These are phyloP conservation scores for Prostheceraeus crozeri DNA, from an alignment of 2,888 invertebrate genomes.

Conservation along the genomic window DNA sequence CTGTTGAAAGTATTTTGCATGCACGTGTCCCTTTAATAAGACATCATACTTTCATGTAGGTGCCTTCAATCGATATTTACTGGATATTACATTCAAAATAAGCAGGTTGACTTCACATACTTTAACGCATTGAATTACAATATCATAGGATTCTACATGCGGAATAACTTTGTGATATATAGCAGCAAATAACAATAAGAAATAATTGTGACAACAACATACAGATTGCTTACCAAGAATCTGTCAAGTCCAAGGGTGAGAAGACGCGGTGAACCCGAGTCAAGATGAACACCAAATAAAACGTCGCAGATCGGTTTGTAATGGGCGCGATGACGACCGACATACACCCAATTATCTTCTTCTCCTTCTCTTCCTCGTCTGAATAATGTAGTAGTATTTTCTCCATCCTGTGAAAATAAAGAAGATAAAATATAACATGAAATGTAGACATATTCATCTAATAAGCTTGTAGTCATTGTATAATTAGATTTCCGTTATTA, in stretches of 20 bases:
- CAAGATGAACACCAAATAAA: slow-evolving; percentile 53
- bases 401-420: slow-evolving; percentile 56
- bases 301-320: slow-evolving; percentile 54
- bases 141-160: too few species aligned
- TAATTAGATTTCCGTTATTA: too few species aligned
- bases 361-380: slow-evolving; percentile 38
- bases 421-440: slow-evolving; percentile 24
- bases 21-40: too few species aligned
- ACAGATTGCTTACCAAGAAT: slow-evolving; percentile 47
- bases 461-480: too few species aligned
- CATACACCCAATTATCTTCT: slow-evolving; percentile 47
- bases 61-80: too few species aligned
- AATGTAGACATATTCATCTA: background rate
- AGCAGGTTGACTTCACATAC: too few species aligned
- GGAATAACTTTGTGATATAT: background rate
- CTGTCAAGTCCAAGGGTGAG: slow-evolving; percentile 54
- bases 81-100: too few species aligned
- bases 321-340: slow-evolving; percentile 55
- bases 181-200: background rate
- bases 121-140: too few species aligned
- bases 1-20: too few species aligned
- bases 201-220: background rate
- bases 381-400: slow-evolving; percentile 51
- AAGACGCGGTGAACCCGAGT: slow-evolving; percentile 49
- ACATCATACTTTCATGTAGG: too few species aligned